Evolutionary conservation across 2,797 vertebrate species (phyloP).

Genomic region (Crax fasciolata): DNA sequence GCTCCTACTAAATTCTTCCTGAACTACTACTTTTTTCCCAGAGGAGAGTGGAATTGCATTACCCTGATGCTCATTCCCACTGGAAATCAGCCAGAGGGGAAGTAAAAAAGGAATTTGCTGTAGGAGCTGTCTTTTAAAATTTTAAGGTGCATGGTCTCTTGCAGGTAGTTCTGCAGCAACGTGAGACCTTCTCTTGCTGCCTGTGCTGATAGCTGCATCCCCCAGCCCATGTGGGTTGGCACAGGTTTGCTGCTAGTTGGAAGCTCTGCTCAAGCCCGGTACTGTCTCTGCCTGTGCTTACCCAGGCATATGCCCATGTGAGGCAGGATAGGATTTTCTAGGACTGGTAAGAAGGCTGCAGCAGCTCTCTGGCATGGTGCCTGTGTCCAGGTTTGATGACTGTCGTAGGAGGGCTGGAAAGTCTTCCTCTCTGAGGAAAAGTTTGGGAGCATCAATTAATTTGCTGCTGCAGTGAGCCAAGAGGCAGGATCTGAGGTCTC

Average conservation of each 20-base stretch:
- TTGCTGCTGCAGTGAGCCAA: not conserved
- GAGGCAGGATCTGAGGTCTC: not conserved
- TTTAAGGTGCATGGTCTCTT: not conserved
- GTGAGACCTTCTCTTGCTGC: not conserved
- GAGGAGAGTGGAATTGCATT: not conserved
- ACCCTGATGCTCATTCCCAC: fast-evolving
- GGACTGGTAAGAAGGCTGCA: not conserved
- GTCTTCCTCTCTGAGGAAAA: not conserved
- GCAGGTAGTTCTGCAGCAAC: not conserved
- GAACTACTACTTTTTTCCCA: not conserved
- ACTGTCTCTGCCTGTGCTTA: not conserved
- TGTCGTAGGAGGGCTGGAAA: not conserved
- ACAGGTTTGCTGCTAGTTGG: not conserved
- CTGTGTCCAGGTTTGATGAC: not conserved
- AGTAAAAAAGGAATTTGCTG: not conserved
- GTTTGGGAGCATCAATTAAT: not conserved
- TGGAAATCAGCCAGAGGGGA: not conserved
- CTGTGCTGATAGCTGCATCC: not conserved
- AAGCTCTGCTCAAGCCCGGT: not conserved
- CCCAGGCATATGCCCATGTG: not conserved
- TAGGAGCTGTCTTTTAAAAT: not conserved
- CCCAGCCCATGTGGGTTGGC: not conserved
- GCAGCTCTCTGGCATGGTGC: not conserved
- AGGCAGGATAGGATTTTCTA: not conserved
- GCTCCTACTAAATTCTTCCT: not conserved